Evolutionary conservation across 2,888 invertebrate species (phyloP).

Genomic region (Thymelicus sylvestris): DNA sequence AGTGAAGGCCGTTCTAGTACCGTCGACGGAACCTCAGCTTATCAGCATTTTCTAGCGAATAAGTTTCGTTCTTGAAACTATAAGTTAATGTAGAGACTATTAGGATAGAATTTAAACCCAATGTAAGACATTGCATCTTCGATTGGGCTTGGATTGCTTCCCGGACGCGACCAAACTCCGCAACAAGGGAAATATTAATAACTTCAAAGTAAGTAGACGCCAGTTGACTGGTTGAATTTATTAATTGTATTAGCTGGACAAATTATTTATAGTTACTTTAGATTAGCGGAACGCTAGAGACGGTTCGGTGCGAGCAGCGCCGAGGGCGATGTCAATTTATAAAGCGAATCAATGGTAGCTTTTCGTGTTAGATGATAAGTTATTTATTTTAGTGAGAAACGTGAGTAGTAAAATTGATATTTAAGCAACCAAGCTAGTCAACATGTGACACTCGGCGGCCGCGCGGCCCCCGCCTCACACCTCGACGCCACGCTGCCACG

Average conservation of each 20-base stretch:
- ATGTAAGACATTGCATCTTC: conserved; percentile 59
- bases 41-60: conserved; percentile 77
- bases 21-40: conserved; percentile 69
- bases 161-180: conserved; percentile 41
- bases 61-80: conserved; percentile 80
- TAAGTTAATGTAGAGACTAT: conserved; percentile 78
- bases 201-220: conserved; percentile 61
- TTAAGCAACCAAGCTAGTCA: conserved; percentile 82
- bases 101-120: conserved; percentile 63
- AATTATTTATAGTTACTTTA: conserved; percentile 74
- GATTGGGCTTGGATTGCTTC: conserved; percentile 59
- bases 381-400: conserved; percentile 82
- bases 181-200: conserved; percentile 50
- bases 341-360: conserved; percentile 60
- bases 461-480: conserved; percentile 47
- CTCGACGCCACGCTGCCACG: conserved; percentile 71
- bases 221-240: conserved; percentile 60
- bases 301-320: conserved; percentile 50
- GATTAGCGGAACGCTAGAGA: conserved; percentile 54
- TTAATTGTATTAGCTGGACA: conserved; percentile 76
- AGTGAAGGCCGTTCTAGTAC: conserved; percentile 50
- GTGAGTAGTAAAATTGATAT: conserved; percentile 69
- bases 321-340: conserved; percentile 64
- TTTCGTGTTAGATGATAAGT: conserved; percentile 70
- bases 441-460: conserved; percentile 61